Evolutionary conservation across 2,797 vertebrate genomes (phyloP).

Genomic region (Clamator glandarius): DNA sequence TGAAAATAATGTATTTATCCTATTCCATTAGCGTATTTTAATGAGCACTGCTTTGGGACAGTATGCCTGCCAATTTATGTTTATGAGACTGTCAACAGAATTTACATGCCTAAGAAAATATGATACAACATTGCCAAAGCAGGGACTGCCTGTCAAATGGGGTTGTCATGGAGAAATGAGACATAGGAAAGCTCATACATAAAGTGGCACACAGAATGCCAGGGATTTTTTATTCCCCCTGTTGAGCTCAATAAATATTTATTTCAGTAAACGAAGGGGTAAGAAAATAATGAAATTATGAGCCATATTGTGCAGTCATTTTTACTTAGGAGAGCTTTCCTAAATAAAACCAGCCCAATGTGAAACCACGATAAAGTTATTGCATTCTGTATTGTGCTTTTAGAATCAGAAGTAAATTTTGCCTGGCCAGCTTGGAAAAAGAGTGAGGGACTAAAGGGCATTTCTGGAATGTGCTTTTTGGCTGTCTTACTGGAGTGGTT

Average conservation of each 20-base stretch:
- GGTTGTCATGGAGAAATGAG: conserved; percentile 81
- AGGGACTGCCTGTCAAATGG: conserved; percentile 79
- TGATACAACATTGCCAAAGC: conserved; percentile 80
- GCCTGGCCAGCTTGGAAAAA: background rate
- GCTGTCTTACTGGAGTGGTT: background rate
- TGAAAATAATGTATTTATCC: conserved; percentile 79
- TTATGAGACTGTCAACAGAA: conserved; percentile 84
- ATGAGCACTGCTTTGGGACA: conserved; percentile 82
- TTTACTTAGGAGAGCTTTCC: conserved; percentile 22
- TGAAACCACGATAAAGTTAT: background rate
- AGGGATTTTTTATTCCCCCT: conserved; percentile 37
- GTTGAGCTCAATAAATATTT: conserved; percentile 57
- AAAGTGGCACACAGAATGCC: conserved; percentile 13
- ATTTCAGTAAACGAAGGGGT: conserved; percentile 18
- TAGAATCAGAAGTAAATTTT: background rate
- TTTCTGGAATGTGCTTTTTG: background rate
- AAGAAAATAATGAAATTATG: conserved; percentile 54
- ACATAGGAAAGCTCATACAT: conserved; percentile 63
- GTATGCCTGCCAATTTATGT: conserved; percentile 82
- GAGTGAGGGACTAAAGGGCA: background rate
- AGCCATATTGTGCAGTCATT: conserved; percentile 33
- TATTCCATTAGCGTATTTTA: conserved; percentile 81
- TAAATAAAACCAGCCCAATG: background rate
- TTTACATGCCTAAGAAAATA: conserved; percentile 84
- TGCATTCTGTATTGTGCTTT: background rate